A percentile compares a stretch with the other conserved stretches of the same genome.
These are phyloP conservation scores for Caenorhabditis briggsae DNA, from an alignment of 1,140 invertebrate genomes.

Conservation along the genomic window DNA sequence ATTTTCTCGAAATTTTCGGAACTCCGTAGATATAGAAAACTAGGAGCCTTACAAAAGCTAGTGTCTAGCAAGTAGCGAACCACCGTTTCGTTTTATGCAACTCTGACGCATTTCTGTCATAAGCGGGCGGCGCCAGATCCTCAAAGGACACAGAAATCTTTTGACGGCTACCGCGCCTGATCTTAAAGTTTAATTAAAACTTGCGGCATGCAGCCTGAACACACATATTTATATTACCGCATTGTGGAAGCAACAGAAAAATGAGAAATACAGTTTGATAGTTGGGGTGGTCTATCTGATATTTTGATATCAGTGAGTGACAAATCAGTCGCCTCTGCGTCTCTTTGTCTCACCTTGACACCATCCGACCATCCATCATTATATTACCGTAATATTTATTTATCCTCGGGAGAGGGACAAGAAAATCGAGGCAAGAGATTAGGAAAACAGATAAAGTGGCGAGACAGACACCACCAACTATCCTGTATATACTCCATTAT, in stretches of 20 bases:
- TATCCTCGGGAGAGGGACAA: constrained; percentile 12
- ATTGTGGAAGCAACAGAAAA: no score
- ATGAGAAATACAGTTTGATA: not conserved
- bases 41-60: not conserved
- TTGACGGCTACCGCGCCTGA: constrained; percentile 44
- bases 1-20: no score
- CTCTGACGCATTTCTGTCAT: constrained; percentile 21
- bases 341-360: constrained; percentile 41
- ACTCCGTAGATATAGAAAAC: not conserved
- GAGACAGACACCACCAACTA: constrained; percentile 5
- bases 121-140: constrained; percentile 8
- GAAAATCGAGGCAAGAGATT: constrained; percentile 20
- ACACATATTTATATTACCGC: not conserved
- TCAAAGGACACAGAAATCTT: constrained; percentile 38
- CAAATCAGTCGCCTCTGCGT: constrained; percentile 4
- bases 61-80: not conserved
- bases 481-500: constrained; percentile 35
- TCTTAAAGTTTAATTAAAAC: constrained; percentile 44
- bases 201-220: not conserved
- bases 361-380: constrained; percentile 47
- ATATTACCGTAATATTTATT: constrained; percentile 57
- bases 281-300: not conserved
- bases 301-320: constrained; percentile 27
- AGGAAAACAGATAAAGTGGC: constrained; percentile 52
- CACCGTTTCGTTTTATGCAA: constrained; percentile 31